Conservation (phyloP, 1,140 invertebrate species). For the Plutomurus gul region DNA sequence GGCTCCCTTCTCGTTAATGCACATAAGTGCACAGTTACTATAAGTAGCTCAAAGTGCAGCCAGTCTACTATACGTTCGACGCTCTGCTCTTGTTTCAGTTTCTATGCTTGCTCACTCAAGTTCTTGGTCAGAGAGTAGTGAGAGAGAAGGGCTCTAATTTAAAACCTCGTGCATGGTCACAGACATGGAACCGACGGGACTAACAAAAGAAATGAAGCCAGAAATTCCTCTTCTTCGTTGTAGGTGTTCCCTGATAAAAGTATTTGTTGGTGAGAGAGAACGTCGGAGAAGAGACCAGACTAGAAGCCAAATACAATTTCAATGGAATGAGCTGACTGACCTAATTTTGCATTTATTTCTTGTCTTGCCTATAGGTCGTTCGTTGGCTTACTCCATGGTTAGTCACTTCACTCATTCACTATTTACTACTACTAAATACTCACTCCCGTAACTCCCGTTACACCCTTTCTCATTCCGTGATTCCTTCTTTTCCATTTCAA, state of each 20-base stretch:
- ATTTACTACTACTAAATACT: too few species aligned
- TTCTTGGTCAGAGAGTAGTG: background rate
- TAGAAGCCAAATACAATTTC: conserved; percentile 19
- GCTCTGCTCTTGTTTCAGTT: background rate
- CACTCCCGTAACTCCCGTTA: background rate
- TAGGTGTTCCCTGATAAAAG: conserved; percentile 1
- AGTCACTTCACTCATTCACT: too few species aligned
- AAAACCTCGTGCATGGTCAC: background rate
- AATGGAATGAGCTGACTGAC: conserved; percentile 5
- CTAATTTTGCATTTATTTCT: conserved; percentile 24
- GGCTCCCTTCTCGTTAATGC: background rate
- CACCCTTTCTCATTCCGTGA: background rate
- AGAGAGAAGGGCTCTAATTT: background rate
- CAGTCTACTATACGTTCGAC: background rate
- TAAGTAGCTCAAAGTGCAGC: background rate
- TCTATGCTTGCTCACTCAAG: background rate
- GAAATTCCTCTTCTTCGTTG: conserved; percentile 15
- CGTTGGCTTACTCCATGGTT: too few species aligned
- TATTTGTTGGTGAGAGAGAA: background rate
- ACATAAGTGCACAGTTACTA: background rate
- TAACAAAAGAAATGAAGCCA: conserved; percentile 1
- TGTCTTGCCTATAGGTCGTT: background rate
- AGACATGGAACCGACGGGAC: background rate
- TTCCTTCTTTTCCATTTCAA: background rate
- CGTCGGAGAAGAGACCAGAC: background rate